phyloP scores from a whole-genome alignment of 2,888 invertebrate genomes.

The Halocaridina rubra region DNA sequence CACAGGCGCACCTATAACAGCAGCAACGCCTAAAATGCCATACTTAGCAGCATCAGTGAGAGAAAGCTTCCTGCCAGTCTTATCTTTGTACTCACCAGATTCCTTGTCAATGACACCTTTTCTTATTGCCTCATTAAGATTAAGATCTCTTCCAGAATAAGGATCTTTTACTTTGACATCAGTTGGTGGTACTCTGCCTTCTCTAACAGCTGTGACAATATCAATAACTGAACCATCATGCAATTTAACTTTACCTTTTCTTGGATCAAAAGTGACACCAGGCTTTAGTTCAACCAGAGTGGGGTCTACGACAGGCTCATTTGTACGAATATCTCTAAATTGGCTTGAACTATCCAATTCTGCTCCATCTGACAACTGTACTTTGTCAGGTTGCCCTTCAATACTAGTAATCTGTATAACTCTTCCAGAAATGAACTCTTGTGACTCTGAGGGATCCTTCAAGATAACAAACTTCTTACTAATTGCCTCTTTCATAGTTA shows the following conservation, averaged over 20 bases:
- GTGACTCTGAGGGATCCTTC: slow-evolving; percentile 64
- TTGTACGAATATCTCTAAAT: slow-evolving; percentile 71
- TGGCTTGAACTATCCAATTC: slow-evolving; percentile 67
- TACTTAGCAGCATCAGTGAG: slow-evolving; percentile 75
- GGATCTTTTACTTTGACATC: slow-evolving; percentile 80
- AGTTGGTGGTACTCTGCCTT: slow-evolving; percentile 78
- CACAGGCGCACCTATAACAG: slow-evolving; percentile 81
- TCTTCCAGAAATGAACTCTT: slow-evolving; percentile 70
- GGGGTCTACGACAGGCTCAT: slow-evolving; percentile 70
- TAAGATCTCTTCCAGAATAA: slow-evolving; percentile 75
- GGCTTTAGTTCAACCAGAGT: slow-evolving; percentile 81
- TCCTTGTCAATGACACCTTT: slow-evolving; percentile 80
- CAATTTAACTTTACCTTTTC: slow-evolving; percentile 74
- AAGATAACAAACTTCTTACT: slow-evolving; percentile 64
- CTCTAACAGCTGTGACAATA: slow-evolving; percentile 80
- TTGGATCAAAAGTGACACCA: slow-evolving; percentile 83
- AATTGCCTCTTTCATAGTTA: slow-evolving; percentile 67
- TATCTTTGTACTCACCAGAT: slow-evolving; percentile 78
- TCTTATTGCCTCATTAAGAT: slow-evolving; percentile 80
- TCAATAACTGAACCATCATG: slow-evolving; percentile 68
- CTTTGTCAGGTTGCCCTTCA: slow-evolving; percentile 78
- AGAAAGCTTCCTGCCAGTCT: slow-evolving; percentile 76
- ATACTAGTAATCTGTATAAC: slow-evolving; percentile 80
- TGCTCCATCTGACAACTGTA: slow-evolving; percentile 75
- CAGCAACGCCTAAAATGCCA: slow-evolving; percentile 81